These are phyloP conservation scores for Eupithecia exiguata DNA, from an alignment of 2,888 invertebrate species.

Conservation along the genomic window DNA sequence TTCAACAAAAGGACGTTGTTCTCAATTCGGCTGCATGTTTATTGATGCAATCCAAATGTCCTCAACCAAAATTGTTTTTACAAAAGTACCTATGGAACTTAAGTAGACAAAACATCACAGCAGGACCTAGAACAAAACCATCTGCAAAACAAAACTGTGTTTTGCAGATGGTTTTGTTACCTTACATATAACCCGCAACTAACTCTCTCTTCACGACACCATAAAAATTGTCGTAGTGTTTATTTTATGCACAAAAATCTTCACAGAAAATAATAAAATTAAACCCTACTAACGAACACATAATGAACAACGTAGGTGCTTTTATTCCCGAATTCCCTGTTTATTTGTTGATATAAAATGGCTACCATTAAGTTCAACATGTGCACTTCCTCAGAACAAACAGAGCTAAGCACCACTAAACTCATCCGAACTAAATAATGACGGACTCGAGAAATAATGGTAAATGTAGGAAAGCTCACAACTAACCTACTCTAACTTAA, in stretches of 20 bases:
- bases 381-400: constrained; percentile 35
- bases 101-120: no score
- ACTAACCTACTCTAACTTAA: constrained; percentile 20
- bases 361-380: constrained; percentile 32
- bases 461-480: constrained; percentile 24
- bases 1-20: no score
- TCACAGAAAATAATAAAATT: not conserved
- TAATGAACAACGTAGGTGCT: not conserved
- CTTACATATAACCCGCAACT: no score
- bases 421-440: constrained; percentile 39
- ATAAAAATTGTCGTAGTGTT: no score
- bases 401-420: constrained; percentile 36
- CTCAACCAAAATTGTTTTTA: no score
- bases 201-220: no score
- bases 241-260: not conserved
- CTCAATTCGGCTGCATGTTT: no score
- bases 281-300: constrained; percentile 4
- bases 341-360: constrained; percentile 34
- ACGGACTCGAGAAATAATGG: constrained; percentile 35
- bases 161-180: no score
- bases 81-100: no score
- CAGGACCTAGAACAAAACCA: no score
- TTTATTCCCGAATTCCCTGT: not conserved
- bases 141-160: not conserved
- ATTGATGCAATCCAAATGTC: no score